phyloP scores from a whole-genome alignment of 2,113 vertebrate genomes.

The Dascyllus trimaculatus region DNA sequence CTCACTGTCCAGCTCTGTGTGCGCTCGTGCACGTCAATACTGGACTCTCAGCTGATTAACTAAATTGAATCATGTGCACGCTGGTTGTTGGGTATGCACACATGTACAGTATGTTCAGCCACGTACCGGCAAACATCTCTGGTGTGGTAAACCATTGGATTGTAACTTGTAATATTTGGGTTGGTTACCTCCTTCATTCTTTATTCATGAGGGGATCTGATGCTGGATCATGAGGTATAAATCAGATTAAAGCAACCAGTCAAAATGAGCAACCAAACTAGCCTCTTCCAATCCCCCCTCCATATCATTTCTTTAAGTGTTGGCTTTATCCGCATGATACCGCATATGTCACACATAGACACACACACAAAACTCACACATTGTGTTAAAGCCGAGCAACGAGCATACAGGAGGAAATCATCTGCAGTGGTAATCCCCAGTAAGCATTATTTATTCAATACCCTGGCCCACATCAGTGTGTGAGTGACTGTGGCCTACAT shows the following conservation, averaged over 20 bases:
- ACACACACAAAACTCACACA: conserved; percentile 22
- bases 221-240: conserved; percentile 7
- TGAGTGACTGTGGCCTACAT: conserved; percentile 77
- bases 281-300: background rate
- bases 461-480: conserved; percentile 60
- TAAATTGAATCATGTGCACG: conserved; percentile 57
- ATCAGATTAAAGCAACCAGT: conserved; percentile 43
- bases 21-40: conserved; percentile 59
- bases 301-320: conserved; percentile 18
- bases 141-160: background rate
- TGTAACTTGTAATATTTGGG: conserved; percentile 5
- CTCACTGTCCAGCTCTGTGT: conserved; percentile 56
- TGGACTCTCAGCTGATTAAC: conserved; percentile 70
- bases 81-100: background rate
- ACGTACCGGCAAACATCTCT: background rate
- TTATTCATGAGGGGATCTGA: conserved; percentile 29
- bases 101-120: background rate
- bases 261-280: conserved; percentile 40
- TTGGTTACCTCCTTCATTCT: background rate
- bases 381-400: conserved; percentile 19
- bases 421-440: conserved; percentile 70
- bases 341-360: background rate
- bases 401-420: conserved; percentile 59
- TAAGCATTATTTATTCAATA: conserved; percentile 83
- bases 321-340: conserved; percentile 20